Percentiles rank a stretch among this genome's conserved stretches.
These are phyloP conservation scores for Tetheella fluctuosa DNA, from an alignment of 2,888 invertebrate species.

Conservation along the genomic window DNA sequence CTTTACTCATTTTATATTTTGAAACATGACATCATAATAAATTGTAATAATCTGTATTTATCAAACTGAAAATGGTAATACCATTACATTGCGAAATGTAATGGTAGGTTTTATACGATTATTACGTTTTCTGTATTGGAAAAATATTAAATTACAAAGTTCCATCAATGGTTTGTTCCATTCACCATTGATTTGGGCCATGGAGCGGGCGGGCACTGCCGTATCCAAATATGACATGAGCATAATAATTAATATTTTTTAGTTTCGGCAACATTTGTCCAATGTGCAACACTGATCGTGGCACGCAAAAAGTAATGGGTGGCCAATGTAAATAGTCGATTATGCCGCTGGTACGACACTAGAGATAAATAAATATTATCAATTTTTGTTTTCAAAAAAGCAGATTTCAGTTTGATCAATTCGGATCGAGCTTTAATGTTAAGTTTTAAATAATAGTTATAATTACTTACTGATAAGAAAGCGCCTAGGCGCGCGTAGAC, in stretches of 20 bases:
- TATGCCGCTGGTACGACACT: not conserved
- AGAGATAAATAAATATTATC: not conserved
- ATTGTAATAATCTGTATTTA: not conserved
- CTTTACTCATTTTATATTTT: not conserved
- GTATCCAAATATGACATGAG: not conserved
- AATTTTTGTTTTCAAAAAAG: not conserved
- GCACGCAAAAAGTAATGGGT: not conserved
- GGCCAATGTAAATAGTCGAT: not conserved
- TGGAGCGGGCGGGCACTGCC: not conserved
- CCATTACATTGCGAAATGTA: too few relatives aligned
- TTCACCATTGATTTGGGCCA: not conserved
- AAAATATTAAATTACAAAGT: too few relatives aligned
- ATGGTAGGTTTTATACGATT: too few relatives aligned
- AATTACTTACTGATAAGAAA: constrained; percentile 50
- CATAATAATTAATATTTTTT: not conserved
- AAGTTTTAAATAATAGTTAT: constrained; percentile 46
- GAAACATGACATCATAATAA: not conserved
- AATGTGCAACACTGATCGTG: not conserved
- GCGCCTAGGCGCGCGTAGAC: constrained; percentile 65
- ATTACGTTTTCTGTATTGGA: too few relatives aligned
- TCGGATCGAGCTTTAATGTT: constrained; percentile 23
- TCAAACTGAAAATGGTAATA: not conserved
- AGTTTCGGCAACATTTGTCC: not conserved
- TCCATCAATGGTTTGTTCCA: not conserved
- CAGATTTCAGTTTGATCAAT: not conserved